A percentile compares a stretch with the other conserved stretches of the same genome.
phyloP scores from a whole-genome alignment of 2,797 vertebrate species.

The Acestrorhynchus altus region DNA sequence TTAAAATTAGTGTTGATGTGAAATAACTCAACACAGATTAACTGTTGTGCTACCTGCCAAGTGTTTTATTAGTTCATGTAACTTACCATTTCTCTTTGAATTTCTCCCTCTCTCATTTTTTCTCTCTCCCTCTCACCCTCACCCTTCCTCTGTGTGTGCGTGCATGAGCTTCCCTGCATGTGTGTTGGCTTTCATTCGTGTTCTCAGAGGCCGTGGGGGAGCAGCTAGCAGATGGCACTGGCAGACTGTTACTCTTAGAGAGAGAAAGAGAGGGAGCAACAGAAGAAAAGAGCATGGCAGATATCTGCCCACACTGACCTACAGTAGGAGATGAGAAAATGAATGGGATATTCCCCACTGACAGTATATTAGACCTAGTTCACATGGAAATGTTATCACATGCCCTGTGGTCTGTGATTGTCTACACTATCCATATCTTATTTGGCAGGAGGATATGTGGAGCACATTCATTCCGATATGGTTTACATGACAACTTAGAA shows the following conservation, averaged over 20 bases:
- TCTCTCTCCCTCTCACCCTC: constrained; percentile 61
- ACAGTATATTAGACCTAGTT: not conserved
- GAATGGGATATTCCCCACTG: not conserved
- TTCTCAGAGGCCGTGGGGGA: constrained; percentile 72
- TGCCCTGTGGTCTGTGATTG: not conserved
- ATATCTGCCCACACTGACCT: constrained; percentile 42
- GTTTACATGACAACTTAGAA: not conserved
- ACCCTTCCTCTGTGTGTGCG: constrained; percentile 44
- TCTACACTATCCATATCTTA: not conserved
- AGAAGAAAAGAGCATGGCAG: constrained; percentile 3
- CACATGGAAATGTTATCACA: not conserved
- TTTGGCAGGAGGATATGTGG: too few relatives aligned
- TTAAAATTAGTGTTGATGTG: not conserved
- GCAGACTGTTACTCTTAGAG: constrained; percentile 79
- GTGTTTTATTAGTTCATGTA: not conserved
- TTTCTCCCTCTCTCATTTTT: constrained; percentile 19
- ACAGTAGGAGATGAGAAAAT: constrained; percentile 13
- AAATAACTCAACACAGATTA: not conserved
- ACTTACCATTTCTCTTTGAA: too few relatives aligned
- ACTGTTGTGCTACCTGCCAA: constrained; percentile 27
- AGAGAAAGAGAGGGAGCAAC: constrained; percentile 32
- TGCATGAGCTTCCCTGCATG: constrained; percentile 37
- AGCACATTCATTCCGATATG: too few relatives aligned
- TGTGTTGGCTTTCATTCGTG: constrained; percentile 60
- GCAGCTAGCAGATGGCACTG: constrained; percentile 80